Percentiles rank a stretch among this genome's conserved stretches.
phyloP scores from a whole-genome alignment of 2,888 invertebrate genomes.

The Tipula lateralis region DNA sequence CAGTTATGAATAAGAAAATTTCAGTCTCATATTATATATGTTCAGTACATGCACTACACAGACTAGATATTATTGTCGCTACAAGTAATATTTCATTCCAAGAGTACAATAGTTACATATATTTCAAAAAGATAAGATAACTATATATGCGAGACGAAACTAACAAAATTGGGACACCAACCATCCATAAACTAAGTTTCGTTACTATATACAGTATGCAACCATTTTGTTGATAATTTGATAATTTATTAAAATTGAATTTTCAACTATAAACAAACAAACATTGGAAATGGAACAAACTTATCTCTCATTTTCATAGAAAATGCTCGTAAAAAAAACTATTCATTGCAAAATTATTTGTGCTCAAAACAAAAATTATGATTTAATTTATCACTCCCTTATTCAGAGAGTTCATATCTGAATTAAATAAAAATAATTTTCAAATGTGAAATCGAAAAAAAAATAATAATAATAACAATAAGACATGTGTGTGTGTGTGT shows the following conservation, averaged over 20 bases:
- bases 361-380: neutral
- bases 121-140: too few species aligned
- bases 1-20: too few species aligned
- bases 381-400: neutral
- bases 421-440: constrained; percentile 14
- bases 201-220: neutral
- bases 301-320: neutral
- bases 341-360: neutral
- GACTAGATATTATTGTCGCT: too few species aligned
- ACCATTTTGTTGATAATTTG: neutral
- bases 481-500: neutral
- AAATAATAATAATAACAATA: neutral
- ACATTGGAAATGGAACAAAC: neutral
- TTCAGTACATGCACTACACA: too few species aligned
- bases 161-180: too few species aligned
- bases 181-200: too few species aligned
- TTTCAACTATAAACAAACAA: neutral
- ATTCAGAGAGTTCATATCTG: neutral
- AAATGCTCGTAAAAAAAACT: neutral
- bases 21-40: too few species aligned
- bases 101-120: too few species aligned
- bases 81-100: too few species aligned
- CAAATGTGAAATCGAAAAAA: neutral
- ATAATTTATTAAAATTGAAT: constrained; percentile 15
- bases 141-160: too few species aligned